A percentile compares a stretch with the other conserved stretches of the same genome.
phyloP scores from a whole-genome alignment of 2,888 invertebrate genomes.

The Mantis religiosa region DNA sequence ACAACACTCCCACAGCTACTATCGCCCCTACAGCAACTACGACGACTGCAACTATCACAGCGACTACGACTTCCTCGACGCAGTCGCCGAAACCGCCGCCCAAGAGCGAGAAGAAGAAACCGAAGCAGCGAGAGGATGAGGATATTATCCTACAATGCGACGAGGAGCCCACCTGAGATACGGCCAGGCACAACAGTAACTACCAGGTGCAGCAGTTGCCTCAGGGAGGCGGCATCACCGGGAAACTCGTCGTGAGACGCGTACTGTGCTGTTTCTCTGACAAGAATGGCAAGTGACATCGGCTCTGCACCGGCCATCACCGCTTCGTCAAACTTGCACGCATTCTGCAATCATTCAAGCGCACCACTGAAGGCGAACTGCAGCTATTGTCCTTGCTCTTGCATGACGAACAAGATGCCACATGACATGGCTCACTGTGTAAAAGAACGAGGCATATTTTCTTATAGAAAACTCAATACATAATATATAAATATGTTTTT shows the following conservation, averaged over 20 bases:
- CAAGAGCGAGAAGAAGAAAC: slow-evolving; percentile 21
- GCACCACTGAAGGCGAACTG: not conserved
- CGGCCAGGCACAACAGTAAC: not conserved
- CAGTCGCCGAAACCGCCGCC: not conserved
- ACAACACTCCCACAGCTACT: not conserved
- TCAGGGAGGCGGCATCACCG: not conserved
- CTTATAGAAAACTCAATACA: not conserved
- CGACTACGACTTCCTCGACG: not conserved
- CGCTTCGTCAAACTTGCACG: not conserved
- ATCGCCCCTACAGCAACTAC: not conserved
- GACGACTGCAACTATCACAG: slow-evolving; percentile 15
- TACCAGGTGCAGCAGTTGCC: not conserved
- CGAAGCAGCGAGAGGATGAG: slow-evolving; percentile 23
- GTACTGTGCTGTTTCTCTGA: slow-evolving; percentile 24
- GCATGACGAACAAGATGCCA: not conserved
- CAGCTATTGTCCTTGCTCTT: not conserved
- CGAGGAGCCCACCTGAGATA: slow-evolving; percentile 28
- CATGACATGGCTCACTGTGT: not conserved
- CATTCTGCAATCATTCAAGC: not conserved
- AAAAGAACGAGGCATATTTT: not conserved
- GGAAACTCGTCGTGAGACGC: slow-evolving; percentile 7
- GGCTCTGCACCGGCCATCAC: not conserved
- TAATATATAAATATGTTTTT: too few relatives aligned
- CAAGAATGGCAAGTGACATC: slow-evolving; percentile 9
- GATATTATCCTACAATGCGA: slow-evolving; percentile 29